These are phyloP conservation scores for Prunella strophiata DNA, from an alignment of 2,797 vertebrate species.

Conservation along the genomic window DNA sequence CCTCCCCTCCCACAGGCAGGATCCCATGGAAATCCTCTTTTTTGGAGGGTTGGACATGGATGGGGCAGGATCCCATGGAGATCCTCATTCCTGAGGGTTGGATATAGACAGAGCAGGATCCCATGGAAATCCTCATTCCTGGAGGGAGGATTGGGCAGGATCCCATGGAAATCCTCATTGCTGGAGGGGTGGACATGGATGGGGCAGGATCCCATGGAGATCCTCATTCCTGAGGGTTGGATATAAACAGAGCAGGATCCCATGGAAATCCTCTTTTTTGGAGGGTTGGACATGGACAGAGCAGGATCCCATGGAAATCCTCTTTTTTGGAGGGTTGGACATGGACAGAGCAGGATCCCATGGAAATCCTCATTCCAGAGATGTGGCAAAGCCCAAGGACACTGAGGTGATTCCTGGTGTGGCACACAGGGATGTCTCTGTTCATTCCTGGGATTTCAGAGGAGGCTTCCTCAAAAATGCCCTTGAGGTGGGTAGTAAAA, in stretches of 20 bases:
- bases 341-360: fast-evolving
- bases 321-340: no score
- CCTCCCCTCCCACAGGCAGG: background rate
- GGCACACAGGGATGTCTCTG: background rate
- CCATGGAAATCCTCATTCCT: background rate
- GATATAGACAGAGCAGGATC: fast-evolving
- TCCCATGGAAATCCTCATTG: fast-evolving
- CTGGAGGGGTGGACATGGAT: fast-evolving
- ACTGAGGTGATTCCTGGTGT: background rate
- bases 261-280: background rate
- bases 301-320: background rate
- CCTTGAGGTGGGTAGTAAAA: background rate
- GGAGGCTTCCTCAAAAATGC: background rate
- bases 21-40: background rate
- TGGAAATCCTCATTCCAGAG: background rate
- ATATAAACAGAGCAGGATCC: fast-evolving
- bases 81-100: background rate
- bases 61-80: fast-evolving
- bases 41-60: fast-evolving
- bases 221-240: no score
- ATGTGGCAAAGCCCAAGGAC: background rate
- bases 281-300: fast-evolving
- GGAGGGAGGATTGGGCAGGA: background rate
- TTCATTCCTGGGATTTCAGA: background rate
- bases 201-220: background rate